Base-by-base conservation (phyloP, 2,888 invertebrate species). In the Aphidius colemani region DNA sequence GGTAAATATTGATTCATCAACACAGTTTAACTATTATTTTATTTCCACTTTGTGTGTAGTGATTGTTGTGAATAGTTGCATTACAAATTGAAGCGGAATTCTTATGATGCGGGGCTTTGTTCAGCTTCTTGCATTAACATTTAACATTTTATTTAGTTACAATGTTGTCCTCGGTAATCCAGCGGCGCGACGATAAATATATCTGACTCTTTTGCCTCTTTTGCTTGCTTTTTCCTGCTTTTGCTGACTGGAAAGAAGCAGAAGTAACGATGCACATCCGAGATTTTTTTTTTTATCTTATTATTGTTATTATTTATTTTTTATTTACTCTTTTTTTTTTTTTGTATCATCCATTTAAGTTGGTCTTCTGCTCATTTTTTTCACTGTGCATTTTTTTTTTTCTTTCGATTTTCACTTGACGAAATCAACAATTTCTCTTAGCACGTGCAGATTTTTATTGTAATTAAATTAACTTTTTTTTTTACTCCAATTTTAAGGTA, bases 361-460 rank as follows among this genome's bases (percentile, higher is more conserved):
- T 18, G 13, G 13, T 18, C 13, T 56, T 45, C 46, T 18, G 13
- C 13, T 18, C 13, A 18, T 60, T 60, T 59, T 30, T 63, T 61
- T 64, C 59, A 61, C 61, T 61, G 60, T 61, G 61, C 61, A 65
- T 13, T 61, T 18, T 18, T 18, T 1, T 18, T 18, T 18, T 1
- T 18, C 1, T 18, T 65, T 53, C 49, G 48, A 30, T 30, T 30
- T 30, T 58, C 58, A 64, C 61, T 61, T 56, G 61, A 62, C 59
- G 61, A 64, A 64, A 62, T 67, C 60, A 62, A 53, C 60, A 53
- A 55, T 46, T 0, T 5, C 30, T 30, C 1, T 30, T 30, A 30
- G 30, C 30, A 30, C 30, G 30, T 30, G 30, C 30, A 30, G 30
- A 30, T 30, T 30, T 30, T 30, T 30, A 3, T 18, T 30, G 0